phyloP scores from a whole-genome alignment of 2,888 invertebrate species.

The Anoplius nigerrimus region DNA sequence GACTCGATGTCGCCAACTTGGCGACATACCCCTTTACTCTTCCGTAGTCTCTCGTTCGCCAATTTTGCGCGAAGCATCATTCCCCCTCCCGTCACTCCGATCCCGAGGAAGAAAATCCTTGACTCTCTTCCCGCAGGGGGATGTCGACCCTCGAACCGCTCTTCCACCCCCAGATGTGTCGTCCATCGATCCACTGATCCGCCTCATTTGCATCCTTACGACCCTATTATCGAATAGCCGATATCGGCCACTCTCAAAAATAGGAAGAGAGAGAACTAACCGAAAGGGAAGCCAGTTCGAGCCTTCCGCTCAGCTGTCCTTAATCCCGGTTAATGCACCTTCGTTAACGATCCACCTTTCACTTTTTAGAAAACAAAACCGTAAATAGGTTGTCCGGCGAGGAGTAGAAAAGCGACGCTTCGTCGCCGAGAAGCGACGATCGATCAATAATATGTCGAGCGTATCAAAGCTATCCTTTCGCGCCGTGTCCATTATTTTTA shows the following conservation, averaged over 20 bases:
- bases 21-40: no score
- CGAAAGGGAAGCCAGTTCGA: conserved; percentile 14
- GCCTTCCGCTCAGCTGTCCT: no score
- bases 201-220: conserved; percentile 57
- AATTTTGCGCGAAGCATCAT: conserved; percentile 35
- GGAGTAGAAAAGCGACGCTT: no score
- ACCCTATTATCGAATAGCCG: conserved; percentile 47
- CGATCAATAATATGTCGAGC: no score
- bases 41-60: not conserved
- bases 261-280: conserved; percentile 1
- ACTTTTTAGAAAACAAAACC: no score
- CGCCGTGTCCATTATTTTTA: conserved; percentile 10
- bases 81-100: conserved; percentile 73
- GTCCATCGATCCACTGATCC: conserved; percentile 64
- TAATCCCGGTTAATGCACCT: no score
- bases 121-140: conserved; percentile 71
- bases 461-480: no score
- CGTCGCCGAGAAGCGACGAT: no score
- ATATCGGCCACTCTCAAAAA: conserved; percentile 22
- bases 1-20: no score
- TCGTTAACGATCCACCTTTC: no score
- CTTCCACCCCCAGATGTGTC: conserved; percentile 46
- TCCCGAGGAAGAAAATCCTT: conserved; percentile 66
- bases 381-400: no score
- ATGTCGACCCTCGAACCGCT: conserved; percentile 51